These are phyloP conservation scores for Varroa destructor DNA, from an alignment of 1,140 invertebrate species.

Conservation along the genomic window DNA sequence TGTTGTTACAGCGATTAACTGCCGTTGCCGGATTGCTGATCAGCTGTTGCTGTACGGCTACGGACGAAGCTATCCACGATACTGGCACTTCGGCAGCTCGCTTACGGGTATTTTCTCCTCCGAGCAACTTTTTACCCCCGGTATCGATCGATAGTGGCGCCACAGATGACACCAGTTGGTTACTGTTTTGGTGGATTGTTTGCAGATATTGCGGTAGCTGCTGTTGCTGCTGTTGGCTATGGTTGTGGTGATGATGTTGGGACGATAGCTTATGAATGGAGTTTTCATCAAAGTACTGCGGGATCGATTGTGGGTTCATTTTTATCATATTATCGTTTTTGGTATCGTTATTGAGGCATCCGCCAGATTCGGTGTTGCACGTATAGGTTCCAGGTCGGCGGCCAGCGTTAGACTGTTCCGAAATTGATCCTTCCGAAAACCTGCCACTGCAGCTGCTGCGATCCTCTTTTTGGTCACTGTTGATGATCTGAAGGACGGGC, in stretches of 20 bases:
- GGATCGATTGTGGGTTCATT: slow-evolving; percentile 16
- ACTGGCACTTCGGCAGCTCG: slow-evolving; percentile 9
- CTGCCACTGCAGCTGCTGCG: background rate
- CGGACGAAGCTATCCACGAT: slow-evolving; percentile 1
- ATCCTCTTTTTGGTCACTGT: background rate
- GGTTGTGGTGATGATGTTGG: background rate
- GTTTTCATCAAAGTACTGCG: slow-evolving; percentile 25
- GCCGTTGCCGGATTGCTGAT: too few relatives aligned
- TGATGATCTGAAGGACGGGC: too few relatives aligned
- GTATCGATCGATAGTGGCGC: too few relatives aligned
- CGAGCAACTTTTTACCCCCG: too few relatives aligned
- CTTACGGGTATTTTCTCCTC: background rate
- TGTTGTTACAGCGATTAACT: background rate
- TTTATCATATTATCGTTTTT: too few relatives aligned
- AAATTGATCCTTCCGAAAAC: background rate
- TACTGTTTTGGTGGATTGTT: background rate
- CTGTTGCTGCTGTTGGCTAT: background rate
- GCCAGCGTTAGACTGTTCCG: background rate
- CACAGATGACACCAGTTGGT: too few relatives aligned
- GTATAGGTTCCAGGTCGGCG: background rate
- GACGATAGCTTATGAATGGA: too few relatives aligned
- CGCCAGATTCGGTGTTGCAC: background rate
- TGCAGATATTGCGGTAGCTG: slow-evolving; percentile 1
- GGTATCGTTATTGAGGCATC: background rate
- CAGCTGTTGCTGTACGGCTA: too few relatives aligned